A percentile compares a stretch with the other conserved stretches of the same genome.
These are phyloP conservation scores for Lacanobia oleracea DNA, from an alignment of 2,888 invertebrate genomes.

Conservation along the genomic window DNA sequence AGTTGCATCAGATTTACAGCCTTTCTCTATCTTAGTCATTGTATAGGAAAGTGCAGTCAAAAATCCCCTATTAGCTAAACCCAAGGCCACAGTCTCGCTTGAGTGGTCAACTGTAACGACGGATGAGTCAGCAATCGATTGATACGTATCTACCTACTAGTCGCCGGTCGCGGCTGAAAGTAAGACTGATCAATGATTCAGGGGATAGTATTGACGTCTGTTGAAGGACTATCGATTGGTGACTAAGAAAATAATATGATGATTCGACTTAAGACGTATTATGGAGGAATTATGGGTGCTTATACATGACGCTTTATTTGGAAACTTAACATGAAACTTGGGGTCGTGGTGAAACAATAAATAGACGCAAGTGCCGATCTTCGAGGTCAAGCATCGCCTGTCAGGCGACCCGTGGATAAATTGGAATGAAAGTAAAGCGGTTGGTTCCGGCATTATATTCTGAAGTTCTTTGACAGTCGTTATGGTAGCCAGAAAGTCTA, in stretches of 20 bases:
- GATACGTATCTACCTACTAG: neutral
- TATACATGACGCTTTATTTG: neutral
- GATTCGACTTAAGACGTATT: neutral
- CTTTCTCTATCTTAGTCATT: neutral
- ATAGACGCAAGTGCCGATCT: neutral
- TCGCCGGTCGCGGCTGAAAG: slow-evolving; percentile 30
- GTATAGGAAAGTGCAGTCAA: slow-evolving; percentile 22
- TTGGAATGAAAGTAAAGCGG: neutral
- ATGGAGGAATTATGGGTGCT: neutral
- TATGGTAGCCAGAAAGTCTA: too few species aligned
- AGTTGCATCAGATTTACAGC: neutral
- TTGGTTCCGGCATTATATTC: neutral
- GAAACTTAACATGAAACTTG: neutral
- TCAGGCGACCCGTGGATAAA: neutral
- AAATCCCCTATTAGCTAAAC: slow-evolving; percentile 12
- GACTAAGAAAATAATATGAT: slow-evolving; percentile 10
- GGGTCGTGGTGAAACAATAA: too few species aligned
- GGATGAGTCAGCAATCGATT: slow-evolving; percentile 55
- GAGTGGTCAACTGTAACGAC: slow-evolving; percentile 31
- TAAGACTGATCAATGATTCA: slow-evolving; percentile 47
- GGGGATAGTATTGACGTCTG: slow-evolving; percentile 7
- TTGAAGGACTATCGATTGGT: slow-evolving; percentile 41
- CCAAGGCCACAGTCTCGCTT: slow-evolving; percentile 42
- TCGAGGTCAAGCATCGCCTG: neutral
- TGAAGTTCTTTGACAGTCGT: neutral